phyloP scores from a whole-genome alignment of 2,113 vertebrate genomes.

The Pitta sordida region DNA sequence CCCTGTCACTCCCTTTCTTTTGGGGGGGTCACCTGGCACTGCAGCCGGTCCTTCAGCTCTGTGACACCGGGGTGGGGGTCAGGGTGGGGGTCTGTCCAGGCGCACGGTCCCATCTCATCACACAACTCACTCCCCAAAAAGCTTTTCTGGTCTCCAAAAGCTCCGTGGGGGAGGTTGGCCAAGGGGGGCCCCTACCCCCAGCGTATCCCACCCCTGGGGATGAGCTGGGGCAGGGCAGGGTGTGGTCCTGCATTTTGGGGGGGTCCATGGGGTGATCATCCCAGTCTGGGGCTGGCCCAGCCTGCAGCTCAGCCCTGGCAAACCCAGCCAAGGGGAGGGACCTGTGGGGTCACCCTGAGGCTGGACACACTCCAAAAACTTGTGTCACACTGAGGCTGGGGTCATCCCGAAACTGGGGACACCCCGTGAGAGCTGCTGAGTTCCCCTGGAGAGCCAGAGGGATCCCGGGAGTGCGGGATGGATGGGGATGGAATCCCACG shows the following conservation, averaged over 20 bases:
- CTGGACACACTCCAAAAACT: not conserved
- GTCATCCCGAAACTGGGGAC: no score
- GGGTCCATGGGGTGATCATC: not conserved
- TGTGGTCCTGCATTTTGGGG: not conserved
- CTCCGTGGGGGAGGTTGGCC: no score
- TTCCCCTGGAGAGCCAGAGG: not conserved
- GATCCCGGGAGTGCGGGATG: accelerated
- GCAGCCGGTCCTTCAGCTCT: constrained; percentile 62
- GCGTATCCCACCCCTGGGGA: not conserved
- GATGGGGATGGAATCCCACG: no score
- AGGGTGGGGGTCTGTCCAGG: not conserved
- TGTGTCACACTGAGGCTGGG: no score
- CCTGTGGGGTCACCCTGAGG: not conserved
- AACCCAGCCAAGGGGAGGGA: not conserved
- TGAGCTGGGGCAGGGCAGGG: not conserved
- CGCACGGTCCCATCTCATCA: not conserved
- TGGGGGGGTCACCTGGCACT: constrained; percentile 65
- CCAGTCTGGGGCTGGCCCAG: not conserved
- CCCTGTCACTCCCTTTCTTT: not conserved
- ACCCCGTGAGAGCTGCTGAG: not conserved
- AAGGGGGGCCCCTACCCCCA: no score
- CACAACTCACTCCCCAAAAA: not conserved
- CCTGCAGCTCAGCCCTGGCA: not conserved
- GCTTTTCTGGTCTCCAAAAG: not conserved
- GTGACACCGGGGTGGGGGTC: not conserved